Percentiles rank a stretch among this genome's conserved stretches.
Conservation (phyloP, 2,888 invertebrate genomes). For the Nomada flava region DNA sequence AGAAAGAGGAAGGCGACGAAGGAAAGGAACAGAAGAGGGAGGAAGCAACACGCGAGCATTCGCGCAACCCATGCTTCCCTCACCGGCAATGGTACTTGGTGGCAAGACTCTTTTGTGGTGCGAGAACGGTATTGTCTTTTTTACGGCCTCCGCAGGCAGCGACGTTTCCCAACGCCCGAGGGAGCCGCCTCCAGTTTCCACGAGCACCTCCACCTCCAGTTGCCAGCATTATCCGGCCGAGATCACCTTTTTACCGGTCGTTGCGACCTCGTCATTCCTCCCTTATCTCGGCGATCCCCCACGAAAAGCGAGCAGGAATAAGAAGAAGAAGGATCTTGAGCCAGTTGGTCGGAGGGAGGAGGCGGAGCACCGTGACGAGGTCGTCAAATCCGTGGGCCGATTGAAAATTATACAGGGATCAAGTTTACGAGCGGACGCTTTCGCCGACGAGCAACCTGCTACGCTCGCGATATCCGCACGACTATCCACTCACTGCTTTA, state of each 20-base stretch:
- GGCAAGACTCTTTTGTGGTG: constrained; percentile 74
- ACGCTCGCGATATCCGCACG: constrained; percentile 33
- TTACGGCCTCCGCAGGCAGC: constrained; percentile 80
- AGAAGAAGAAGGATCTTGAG: constrained; percentile 54
- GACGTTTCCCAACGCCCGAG: constrained; percentile 71
- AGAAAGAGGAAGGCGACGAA: background rate
- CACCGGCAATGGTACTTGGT: constrained; percentile 69
- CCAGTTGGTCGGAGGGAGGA: constrained; percentile 47
- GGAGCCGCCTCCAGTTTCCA: constrained; percentile 57
- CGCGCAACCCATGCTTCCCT: constrained; percentile 40
- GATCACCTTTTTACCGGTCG: constrained; percentile 84
- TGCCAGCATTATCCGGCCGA: constrained; percentile 79
- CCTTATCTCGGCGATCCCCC: constrained; percentile 80
- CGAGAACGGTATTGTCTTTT: constrained; percentile 81
- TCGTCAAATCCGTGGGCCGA: constrained; percentile 83
- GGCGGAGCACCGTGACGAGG: constrained; percentile 78
- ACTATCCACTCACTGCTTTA: constrained; percentile 37
- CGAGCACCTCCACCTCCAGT: constrained; percentile 62
- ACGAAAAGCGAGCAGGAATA: constrained; percentile 57
- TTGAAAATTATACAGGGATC: constrained; percentile 85
- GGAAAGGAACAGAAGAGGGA: background rate
- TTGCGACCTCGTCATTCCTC: constrained; percentile 84
- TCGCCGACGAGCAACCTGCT: constrained; percentile 68
- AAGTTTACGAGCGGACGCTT: constrained; percentile 82
- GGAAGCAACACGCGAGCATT: background rate